These are phyloP conservation scores for Lophochroa leadbeateri DNA, from an alignment of 2,113 vertebrate genomes.

Conservation along the genomic window DNA sequence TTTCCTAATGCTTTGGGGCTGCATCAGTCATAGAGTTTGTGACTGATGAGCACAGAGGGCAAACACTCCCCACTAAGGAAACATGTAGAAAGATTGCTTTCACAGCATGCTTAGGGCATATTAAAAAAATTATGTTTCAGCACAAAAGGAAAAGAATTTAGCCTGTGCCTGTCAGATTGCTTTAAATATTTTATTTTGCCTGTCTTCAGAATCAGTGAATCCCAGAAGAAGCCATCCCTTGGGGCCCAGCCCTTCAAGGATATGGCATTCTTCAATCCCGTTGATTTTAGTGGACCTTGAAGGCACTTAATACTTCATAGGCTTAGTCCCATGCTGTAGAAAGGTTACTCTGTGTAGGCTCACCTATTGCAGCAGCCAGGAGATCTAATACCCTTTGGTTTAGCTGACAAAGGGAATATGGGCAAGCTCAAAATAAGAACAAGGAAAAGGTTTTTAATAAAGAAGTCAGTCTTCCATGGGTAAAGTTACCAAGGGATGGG, in stretches of 20 bases:
- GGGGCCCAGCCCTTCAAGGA: slow-evolving; percentile 52
- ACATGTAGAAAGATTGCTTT: slow-evolving; percentile 45
- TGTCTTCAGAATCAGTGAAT: slow-evolving; percentile 55
- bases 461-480: neutral
- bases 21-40: neutral
- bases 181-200: slow-evolving; percentile 71
- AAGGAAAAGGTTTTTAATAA: neutral
- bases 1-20: neutral
- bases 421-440: neutral
- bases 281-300: slow-evolving; percentile 63
- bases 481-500: neutral
- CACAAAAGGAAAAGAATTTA: slow-evolving; percentile 63
- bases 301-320: slow-evolving; percentile 55
- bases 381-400: neutral
- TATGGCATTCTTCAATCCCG: slow-evolving; percentile 27
- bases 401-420: slow-evolving; percentile 7
- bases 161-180: slow-evolving; percentile 34
- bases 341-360: neutral
- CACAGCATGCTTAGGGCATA: slow-evolving; percentile 49
- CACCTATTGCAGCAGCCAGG: neutral
- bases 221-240: slow-evolving; percentile 36
- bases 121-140: slow-evolving; percentile 64
- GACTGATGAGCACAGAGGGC: slow-evolving; percentile 4
- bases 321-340: neutral
- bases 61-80: slow-evolving; percentile 7